phyloP scores from a whole-genome alignment of 2,888 invertebrate species.

The Ceramica pisi region DNA sequence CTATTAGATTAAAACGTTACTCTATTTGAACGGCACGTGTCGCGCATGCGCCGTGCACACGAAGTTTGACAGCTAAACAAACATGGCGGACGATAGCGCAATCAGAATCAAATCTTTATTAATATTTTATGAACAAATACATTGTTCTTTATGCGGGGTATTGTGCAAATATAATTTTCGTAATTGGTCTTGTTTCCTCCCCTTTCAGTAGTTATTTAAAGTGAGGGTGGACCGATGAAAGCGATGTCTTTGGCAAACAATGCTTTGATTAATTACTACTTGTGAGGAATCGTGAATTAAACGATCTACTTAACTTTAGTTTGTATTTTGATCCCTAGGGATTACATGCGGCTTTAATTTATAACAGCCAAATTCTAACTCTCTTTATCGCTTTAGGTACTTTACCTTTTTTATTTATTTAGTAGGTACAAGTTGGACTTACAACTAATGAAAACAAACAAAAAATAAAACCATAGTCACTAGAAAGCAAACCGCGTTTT shows the following conservation, averaged over 20 bases:
- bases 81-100: slow-evolving; percentile 85
- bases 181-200: slow-evolving; percentile 82
- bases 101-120: slow-evolving; percentile 85
- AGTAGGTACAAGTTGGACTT: too few relatives aligned
- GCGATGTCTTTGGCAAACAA: slow-evolving; percentile 74
- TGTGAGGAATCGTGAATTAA: slow-evolving; percentile 25
- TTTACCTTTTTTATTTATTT: neutral
- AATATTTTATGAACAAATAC: slow-evolving; percentile 85
- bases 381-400: neutral
- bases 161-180: slow-evolving; percentile 87
- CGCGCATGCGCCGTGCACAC: slow-evolving; percentile 78
- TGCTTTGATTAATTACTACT: slow-evolving; percentile 59
- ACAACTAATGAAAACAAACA: too few relatives aligned
- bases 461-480: too few relatives aligned
- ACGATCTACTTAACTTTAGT: slow-evolving; percentile 18
- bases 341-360: slow-evolving; percentile 16
- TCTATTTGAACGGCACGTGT: slow-evolving; percentile 79
- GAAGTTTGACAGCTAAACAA: slow-evolving; percentile 87
- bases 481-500: too few relatives aligned
- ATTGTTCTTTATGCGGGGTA: slow-evolving; percentile 79
- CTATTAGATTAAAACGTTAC: slow-evolving; percentile 84
- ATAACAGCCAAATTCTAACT: neutral
- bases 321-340: slow-evolving; percentile 21
- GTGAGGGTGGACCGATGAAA: slow-evolving; percentile 75
- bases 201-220: slow-evolving; percentile 76